Evolutionary conservation across 2,113 vertebrate genomes (phyloP).

Genomic region (Anhinga rufa): DNA sequence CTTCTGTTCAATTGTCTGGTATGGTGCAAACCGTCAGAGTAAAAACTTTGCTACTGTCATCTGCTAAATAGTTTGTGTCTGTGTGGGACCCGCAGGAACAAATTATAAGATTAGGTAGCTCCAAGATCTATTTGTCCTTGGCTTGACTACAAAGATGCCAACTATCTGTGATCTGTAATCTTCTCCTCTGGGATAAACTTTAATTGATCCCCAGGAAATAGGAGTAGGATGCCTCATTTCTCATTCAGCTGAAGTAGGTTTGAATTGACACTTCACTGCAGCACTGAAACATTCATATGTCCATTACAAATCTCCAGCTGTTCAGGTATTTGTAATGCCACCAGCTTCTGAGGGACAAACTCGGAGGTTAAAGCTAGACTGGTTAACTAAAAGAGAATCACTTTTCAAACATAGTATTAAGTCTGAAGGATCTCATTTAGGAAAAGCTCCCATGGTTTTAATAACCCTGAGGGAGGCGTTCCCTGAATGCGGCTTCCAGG

Average conservation of each 20-base stretch:
- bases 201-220: neutral
- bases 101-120: neutral
- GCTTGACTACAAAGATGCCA: neutral
- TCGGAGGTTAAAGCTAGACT: neutral
- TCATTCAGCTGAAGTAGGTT: neutral
- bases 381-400: neutral
- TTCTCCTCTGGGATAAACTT: neutral
- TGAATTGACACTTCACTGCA: neutral
- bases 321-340: neutral
- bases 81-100: neutral
- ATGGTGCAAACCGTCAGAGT: neutral
- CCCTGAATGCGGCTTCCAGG: neutral
- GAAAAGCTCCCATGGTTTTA: neutral
- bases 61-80: neutral
- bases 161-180: neutral
- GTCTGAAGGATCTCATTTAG: neutral
- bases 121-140: conserved; percentile 13
- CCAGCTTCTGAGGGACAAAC: fast-evolving
- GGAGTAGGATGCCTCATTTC: neutral
- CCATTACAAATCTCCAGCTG: neutral
- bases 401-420: neutral
- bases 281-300: fast-evolving
- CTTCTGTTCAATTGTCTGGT: neutral
- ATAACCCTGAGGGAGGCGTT: neutral
- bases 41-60: neutral